Conservation (phyloP, 2,113 vertebrate genomes). For the Pristiophorus japonicus region DNA sequence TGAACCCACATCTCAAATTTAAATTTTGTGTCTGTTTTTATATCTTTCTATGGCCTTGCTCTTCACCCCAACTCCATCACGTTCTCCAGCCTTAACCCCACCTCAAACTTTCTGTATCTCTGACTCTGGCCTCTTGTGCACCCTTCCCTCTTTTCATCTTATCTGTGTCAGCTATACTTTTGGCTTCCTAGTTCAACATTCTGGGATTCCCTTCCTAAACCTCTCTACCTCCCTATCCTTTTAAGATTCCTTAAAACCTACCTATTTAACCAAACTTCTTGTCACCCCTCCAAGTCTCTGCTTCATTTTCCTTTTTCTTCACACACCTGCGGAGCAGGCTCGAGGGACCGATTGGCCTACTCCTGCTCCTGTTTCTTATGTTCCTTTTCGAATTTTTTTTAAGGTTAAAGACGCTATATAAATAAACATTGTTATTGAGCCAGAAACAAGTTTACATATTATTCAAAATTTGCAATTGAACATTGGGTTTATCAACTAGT, state of each 20-base stretch:
- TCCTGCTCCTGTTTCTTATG: too few relatives aligned
- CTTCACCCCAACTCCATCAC: not conserved
- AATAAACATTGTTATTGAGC: not conserved
- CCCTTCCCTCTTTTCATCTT: not conserved
- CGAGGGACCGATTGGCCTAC: too few relatives aligned
- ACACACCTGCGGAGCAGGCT: not conserved
- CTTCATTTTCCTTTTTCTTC: not conserved
- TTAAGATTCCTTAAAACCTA: not conserved
- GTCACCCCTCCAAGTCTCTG: not conserved
- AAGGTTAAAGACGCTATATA: not conserved
- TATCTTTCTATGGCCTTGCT: not conserved
- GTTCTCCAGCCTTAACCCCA: not conserved
- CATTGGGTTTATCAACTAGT: not conserved
- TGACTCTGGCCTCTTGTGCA: not conserved
- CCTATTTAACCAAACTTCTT: not conserved
- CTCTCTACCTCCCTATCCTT: not conserved
- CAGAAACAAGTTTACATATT: not conserved
- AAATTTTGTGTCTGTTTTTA: not conserved
- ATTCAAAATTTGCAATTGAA: not conserved
- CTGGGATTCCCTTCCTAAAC: not conserved
- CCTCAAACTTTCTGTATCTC: not conserved
- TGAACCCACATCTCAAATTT: not conserved
- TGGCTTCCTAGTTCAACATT: not conserved
- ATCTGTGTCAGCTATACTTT: too few relatives aligned
- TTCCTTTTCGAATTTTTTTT: not conserved